These are phyloP conservation scores for Thera britannica DNA, from an alignment of 2,888 invertebrate genomes.

Conservation along the genomic window DNA sequence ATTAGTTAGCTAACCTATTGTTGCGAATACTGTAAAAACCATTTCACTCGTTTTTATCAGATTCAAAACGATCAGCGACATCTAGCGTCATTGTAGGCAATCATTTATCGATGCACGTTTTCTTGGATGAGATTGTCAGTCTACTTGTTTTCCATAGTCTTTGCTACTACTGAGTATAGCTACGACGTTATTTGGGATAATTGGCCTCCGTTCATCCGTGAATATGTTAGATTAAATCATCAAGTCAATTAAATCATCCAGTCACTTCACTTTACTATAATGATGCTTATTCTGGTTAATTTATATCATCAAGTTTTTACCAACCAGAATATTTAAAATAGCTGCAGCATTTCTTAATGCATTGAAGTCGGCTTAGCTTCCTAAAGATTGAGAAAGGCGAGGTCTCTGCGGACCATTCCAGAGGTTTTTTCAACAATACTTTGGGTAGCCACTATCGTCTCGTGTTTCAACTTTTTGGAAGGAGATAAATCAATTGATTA, in stretches of 20 bases:
- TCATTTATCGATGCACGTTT: too few species aligned
- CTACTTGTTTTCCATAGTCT: too few species aligned
- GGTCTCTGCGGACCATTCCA: conserved; percentile 30
- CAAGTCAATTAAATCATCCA: conserved; percentile 41
- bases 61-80: too few species aligned
- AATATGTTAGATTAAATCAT: conserved; percentile 49
- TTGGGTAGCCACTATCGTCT: conserved; percentile 43
- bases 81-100: too few species aligned
- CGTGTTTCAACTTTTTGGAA: conserved; percentile 48
- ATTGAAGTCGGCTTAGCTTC: conserved; percentile 18
- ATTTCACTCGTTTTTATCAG: too few species aligned
- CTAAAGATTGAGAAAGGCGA: conserved; percentile 23
- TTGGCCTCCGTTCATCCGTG: conserved; percentile 55
- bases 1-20: too few species aligned
- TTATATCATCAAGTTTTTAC: background rate
- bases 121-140: too few species aligned
- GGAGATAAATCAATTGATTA: conserved; percentile 58
- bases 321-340: conserved; percentile 21
- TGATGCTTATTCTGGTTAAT: background rate
- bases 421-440: conserved; percentile 47
- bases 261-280: conserved; percentile 32
- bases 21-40: too few species aligned
- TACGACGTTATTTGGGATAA: conserved; percentile 56
- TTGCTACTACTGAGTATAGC: conserved; percentile 38
- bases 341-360: conserved; percentile 6